These are phyloP conservation scores for Chrysoperla carnea DNA, from an alignment of 1,140 invertebrate species.

Conservation along the genomic window DNA sequence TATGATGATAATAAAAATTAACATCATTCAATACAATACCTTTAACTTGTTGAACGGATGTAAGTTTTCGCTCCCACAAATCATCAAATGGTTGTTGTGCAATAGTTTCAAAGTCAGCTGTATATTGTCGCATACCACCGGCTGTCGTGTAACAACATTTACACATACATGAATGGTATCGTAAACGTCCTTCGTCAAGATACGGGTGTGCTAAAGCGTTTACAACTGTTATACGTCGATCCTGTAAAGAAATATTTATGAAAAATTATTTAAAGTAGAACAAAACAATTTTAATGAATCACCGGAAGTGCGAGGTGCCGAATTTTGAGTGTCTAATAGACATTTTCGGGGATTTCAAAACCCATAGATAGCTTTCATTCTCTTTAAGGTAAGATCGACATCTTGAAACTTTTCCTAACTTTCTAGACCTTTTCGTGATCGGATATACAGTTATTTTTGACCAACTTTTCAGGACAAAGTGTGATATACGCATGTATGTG, in stretches of 20 bases:
- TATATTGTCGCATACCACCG: conserved; percentile 67
- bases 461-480: no score
- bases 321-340: no score
- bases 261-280: conserved; percentile 1
- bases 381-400: no score
- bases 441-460: no score
- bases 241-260: conserved; percentile 30
- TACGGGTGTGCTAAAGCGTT: conserved; percentile 93
- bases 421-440: no score
- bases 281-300: no score
- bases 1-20: no score
- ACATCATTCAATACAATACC: conserved; percentile 30
- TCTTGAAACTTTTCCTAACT: no score
- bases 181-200: conserved; percentile 88
- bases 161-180: conserved; percentile 99
- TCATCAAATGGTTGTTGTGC: conserved; percentile 82
- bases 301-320: no score
- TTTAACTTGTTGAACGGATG: conserved; percentile 85
- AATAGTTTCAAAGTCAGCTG: conserved; percentile 81
- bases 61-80: conserved; percentile 85
- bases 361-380: no score
- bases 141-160: conserved; percentile 81
- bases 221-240: conserved; percentile 84
- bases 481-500: no score
- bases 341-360: no score